Conservation (phyloP, 1,140 invertebrate species). For the Mamestra configurata region DNA sequence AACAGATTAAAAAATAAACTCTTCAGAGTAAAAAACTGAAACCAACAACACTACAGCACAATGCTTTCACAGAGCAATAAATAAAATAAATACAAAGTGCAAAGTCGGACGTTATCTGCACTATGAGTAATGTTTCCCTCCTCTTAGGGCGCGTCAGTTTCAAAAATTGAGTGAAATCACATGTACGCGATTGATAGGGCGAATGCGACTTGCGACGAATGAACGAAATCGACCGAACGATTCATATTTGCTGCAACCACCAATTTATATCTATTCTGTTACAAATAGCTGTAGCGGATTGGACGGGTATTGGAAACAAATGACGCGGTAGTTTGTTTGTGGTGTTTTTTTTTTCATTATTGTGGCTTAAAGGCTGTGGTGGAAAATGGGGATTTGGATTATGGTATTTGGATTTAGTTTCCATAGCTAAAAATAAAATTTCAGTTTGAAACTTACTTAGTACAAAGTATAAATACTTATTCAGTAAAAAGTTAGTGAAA, state of each 20-base stretch:
- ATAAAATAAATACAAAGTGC: constrained; percentile 48
- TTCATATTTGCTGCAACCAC: constrained; percentile 78
- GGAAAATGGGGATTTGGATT: background rate
- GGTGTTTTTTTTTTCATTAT: constrained; percentile 61
- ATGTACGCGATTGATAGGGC: constrained; percentile 85
- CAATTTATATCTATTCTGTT: constrained; percentile 83
- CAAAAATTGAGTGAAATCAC: constrained; percentile 87
- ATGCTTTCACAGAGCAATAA: constrained; percentile 37
- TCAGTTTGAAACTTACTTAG: too few species aligned
- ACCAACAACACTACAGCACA: background rate
- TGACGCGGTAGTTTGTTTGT: constrained; percentile 71
- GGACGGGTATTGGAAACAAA: constrained; percentile 82
- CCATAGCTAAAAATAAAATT: too few species aligned
- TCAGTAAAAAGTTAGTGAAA: too few species aligned
- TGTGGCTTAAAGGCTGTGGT: constrained; percentile 24
- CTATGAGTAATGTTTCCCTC: constrained; percentile 77
- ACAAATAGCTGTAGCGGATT: constrained; percentile 79
- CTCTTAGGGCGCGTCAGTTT: constrained; percentile 82
- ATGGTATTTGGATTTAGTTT: background rate
- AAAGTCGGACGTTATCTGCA: constrained; percentile 58
- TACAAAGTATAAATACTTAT: too few species aligned
- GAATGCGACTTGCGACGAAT: constrained; percentile 59
- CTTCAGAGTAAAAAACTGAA: background rate
- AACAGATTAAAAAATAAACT: background rate
- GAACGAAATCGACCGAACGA: constrained; percentile 67